These are phyloP conservation scores for Sarcoramphus papa DNA, from an alignment of 2,797 vertebrate species.

Conservation along the genomic window DNA sequence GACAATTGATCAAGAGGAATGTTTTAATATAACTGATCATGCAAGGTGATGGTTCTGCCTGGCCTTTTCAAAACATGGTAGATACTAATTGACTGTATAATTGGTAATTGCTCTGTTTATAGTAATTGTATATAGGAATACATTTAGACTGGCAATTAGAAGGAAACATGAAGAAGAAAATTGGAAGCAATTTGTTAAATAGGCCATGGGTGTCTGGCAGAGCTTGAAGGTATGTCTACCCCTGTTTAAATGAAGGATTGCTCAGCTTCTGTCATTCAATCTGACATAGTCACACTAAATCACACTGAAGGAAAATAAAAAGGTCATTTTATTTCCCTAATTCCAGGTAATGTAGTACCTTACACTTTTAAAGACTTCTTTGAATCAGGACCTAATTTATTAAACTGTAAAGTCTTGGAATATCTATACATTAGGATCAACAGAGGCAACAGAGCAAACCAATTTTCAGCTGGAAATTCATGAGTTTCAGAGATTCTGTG, in stretches of 20 bases:
- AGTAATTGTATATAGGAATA: not conserved
- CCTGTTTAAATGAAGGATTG: not conserved
- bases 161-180: not conserved
- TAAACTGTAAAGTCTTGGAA: not conserved
- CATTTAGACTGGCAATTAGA: not conserved
- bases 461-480: not conserved
- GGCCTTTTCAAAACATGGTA: not conserved
- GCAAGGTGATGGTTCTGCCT: not conserved
- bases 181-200: not conserved
- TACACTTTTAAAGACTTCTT: not conserved
- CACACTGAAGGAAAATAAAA: not conserved
- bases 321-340: not conserved
- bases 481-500: not conserved
- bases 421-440: not conserved
- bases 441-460: not conserved
- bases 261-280: not conserved
- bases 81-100: not conserved
- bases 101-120: not conserved
- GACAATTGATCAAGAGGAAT: not conserved
- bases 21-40: not conserved
- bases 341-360: not conserved
- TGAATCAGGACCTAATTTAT: not conserved
- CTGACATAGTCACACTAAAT: not conserved
- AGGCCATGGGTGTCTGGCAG: not conserved
- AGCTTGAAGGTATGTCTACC: not conserved